Conservation (phyloP, 2,797 vertebrate genomes). For the Triplophysa yarkandensis region DNA sequence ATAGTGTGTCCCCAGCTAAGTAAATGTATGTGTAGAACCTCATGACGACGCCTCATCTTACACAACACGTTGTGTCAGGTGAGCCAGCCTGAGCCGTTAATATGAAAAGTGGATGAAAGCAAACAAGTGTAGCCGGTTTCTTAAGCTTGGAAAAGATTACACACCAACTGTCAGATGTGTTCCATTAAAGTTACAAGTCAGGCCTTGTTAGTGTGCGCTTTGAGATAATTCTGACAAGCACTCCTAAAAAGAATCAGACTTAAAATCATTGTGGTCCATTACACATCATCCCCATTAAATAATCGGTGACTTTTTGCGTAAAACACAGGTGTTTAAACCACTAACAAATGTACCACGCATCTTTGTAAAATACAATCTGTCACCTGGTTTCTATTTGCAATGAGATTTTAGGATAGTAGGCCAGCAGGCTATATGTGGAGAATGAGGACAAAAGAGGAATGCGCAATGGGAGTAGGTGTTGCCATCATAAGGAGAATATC, state of each 20-base stretch:
- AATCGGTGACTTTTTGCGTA: no score
- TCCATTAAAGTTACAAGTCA: neutral
- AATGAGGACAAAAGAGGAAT: conserved; percentile 40
- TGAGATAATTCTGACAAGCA: conserved; percentile 13
- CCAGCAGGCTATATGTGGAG: conserved; percentile 50
- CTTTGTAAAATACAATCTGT: conserved; percentile 4
- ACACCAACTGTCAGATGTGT: conserved; percentile 26
- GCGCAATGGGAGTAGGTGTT: conserved; percentile 30
- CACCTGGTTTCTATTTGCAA: conserved; percentile 16
- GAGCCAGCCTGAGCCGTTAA: conserved; percentile 13
- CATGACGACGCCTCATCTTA: neutral
- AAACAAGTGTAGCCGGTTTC: conserved; percentile 42
- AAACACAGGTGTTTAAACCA: no score
- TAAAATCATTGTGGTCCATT: neutral
- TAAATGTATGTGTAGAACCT: no score
- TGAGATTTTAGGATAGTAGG: conserved; percentile 56
- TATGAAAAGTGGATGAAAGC: conserved; percentile 38
- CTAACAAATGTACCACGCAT: neutral
- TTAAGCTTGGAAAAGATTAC: conserved; percentile 10
- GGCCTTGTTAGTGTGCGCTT: conserved; percentile 7
- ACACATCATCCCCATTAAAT: neutral
- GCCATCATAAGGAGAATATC: conserved; percentile 42
- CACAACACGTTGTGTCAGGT: conserved; percentile 4
- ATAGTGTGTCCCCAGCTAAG: neutral
- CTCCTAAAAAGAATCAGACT: neutral